Evolutionary conservation across 2,113 vertebrate species (phyloP).

Genomic region (Anhinga anhinga): DNA sequence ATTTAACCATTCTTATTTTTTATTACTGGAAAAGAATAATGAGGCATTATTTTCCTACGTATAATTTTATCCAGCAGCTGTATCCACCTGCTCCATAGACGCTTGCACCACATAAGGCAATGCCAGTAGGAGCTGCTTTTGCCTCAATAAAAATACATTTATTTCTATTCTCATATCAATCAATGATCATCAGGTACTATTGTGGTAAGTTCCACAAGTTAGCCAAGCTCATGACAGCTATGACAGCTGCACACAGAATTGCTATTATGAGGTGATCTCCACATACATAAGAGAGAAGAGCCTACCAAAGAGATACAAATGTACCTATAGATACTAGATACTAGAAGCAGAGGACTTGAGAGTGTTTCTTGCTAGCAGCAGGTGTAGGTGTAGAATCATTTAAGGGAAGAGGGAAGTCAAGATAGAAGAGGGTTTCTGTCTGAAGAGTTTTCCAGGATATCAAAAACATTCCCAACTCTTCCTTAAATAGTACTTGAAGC

Average conservation of each 20-base stretch:
- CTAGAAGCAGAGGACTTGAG: background rate
- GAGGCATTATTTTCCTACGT: background rate
- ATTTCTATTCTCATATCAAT: background rate
- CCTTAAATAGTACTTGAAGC: background rate
- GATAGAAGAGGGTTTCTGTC: background rate
- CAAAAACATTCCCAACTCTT: background rate
- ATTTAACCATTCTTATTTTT: background rate
- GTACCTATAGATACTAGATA: background rate
- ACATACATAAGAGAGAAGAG: accelerated
- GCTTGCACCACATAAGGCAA: background rate
- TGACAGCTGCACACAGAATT: background rate
- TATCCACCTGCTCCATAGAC: background rate
- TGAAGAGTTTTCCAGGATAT: background rate
- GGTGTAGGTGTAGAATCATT: background rate
- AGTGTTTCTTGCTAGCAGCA: background rate
- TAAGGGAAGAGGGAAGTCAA: background rate
- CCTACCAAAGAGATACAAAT: background rate
- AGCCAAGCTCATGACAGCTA: background rate
- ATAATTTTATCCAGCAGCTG: background rate
- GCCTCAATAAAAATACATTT: background rate
- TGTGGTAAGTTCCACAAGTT: background rate
- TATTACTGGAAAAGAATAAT: background rate
- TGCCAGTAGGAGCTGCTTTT: background rate
- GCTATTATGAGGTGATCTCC: background rate
- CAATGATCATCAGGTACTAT: background rate